Evolutionary conservation across 2,113 vertebrate genomes (phyloP).

Genomic region (Proterorhinus semilunaris): DNA sequence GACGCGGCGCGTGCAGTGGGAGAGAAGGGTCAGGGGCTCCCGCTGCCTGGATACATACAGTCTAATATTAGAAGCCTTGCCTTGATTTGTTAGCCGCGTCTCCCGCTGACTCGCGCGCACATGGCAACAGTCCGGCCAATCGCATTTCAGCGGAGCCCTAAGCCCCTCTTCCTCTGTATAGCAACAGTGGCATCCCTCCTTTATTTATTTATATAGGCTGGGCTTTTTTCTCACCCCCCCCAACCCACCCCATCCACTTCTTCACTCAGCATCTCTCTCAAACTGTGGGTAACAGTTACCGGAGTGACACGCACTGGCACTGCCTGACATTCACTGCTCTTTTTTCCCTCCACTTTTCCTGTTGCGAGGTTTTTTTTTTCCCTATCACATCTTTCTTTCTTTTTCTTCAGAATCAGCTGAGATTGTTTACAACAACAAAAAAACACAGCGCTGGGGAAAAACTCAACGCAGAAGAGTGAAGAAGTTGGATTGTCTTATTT

Average conservation of each 20-base stretch:
- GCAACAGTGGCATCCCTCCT: slow-evolving; percentile 72
- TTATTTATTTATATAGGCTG: slow-evolving; percentile 73
- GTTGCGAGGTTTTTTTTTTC: slow-evolving; percentile 2
- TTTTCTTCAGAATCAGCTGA: slow-evolving; percentile 17
- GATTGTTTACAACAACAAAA: slow-evolving; percentile 17
- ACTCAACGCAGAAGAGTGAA: slow-evolving; percentile 4
- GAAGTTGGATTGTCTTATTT: neutral
- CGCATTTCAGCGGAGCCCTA: slow-evolving; percentile 67
- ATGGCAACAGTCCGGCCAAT: slow-evolving; percentile 74
- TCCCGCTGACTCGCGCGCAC: slow-evolving; percentile 68
- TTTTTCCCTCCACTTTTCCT: slow-evolving; percentile 16
- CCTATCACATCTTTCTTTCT: slow-evolving; percentile 1
- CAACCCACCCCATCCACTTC: slow-evolving; percentile 1
- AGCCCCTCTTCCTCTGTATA: slow-evolving; percentile 68
- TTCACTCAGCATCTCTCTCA: slow-evolving; percentile 57
- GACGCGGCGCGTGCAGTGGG: slow-evolving; percentile 18
- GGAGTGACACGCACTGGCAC: slow-evolving; percentile 33
- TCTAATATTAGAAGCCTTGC: slow-evolving; percentile 77
- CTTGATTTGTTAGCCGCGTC: slow-evolving; percentile 76
- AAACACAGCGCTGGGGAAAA: neutral
- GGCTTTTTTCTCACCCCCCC: slow-evolving; percentile 53
- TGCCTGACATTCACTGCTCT: slow-evolving; percentile 9
- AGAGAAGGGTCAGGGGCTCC: slow-evolving; percentile 66
- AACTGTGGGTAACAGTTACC: slow-evolving; percentile 67
- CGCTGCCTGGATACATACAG: slow-evolving; percentile 76